phyloP scores from a whole-genome alignment of 2,888 invertebrate genomes.

The Urechis unicinctus region DNA sequence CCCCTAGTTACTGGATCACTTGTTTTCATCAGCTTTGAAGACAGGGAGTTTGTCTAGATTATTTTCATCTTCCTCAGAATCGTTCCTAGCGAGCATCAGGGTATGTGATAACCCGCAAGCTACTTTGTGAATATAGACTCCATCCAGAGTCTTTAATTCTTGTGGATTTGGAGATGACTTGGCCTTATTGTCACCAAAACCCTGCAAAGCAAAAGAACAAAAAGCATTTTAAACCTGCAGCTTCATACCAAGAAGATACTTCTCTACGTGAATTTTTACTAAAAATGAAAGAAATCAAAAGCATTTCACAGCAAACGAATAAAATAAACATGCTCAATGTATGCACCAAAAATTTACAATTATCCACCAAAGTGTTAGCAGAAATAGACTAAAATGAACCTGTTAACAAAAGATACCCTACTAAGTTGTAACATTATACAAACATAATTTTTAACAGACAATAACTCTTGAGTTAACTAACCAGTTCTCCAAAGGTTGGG shows the following conservation, averaged over 20 bases:
- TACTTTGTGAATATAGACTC: conserved; percentile 69
- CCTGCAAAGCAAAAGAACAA: conserved; percentile 56
- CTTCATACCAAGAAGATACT: too few species aligned
- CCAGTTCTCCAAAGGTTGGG: conserved; percentile 87
- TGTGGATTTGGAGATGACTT: conserved; percentile 82
- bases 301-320: too few species aligned
- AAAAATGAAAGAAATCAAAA: background rate
- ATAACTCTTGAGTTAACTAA: conserved; percentile 42
- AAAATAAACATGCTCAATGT: too few species aligned
- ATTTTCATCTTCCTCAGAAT: conserved; percentile 61
- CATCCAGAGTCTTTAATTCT: conserved; percentile 66
- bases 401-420: too few species aligned
- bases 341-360: too few species aligned
- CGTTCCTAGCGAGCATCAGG: conserved; percentile 63
- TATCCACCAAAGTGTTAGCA: too few species aligned
- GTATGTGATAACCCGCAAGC: conserved; percentile 83
- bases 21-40: conserved; percentile 5
- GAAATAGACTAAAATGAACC: too few species aligned
- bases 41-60: conserved; percentile 59
- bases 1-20: too few species aligned
- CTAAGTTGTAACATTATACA: too few species aligned
- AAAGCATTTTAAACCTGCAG: background rate
- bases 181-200: conserved; percentile 74
- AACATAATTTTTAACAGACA: too few species aligned
- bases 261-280: background rate